phyloP scores from a whole-genome alignment of 2,888 invertebrate genomes.

The Cephus pulcher region DNA sequence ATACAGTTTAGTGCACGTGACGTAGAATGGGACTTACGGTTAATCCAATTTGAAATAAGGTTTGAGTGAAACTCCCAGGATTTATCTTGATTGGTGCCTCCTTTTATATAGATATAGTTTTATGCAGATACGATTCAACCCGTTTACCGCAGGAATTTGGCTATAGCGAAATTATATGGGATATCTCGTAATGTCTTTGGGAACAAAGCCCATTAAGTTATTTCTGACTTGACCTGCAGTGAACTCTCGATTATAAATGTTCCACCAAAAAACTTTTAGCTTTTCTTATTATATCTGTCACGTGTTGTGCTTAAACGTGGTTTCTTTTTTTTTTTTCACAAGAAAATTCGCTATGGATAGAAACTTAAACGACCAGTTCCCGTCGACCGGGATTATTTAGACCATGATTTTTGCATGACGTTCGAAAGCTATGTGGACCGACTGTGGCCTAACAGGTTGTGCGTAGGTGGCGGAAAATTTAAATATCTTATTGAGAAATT shows the following conservation, averaged over 20 bases:
- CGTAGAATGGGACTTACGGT: neutral
- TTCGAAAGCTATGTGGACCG: neutral
- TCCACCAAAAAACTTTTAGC: no score
- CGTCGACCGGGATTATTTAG: no score
- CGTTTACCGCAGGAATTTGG: neutral
- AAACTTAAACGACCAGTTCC: neutral
- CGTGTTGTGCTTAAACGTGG: neutral
- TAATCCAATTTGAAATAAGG: constrained; percentile 8
- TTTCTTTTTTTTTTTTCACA: neutral
- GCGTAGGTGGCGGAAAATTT: neutral
- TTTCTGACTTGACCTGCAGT: neutral
- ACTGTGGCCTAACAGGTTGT: neutral
- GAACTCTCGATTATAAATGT: no score
- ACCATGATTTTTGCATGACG: neutral
- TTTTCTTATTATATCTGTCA: neutral
- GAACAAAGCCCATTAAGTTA: neutral
- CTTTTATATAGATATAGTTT: neutral
- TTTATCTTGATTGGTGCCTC: neutral
- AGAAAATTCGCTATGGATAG: neutral
- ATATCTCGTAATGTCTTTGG: neutral
- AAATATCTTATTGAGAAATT: neutral
- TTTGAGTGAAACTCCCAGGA: neutral
- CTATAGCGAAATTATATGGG: neutral
- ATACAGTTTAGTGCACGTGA: neutral
- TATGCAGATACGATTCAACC: neutral